These are phyloP conservation scores for Andricus quercusramuli DNA, from an alignment of 2,888 invertebrate species.

Conservation along the genomic window DNA sequence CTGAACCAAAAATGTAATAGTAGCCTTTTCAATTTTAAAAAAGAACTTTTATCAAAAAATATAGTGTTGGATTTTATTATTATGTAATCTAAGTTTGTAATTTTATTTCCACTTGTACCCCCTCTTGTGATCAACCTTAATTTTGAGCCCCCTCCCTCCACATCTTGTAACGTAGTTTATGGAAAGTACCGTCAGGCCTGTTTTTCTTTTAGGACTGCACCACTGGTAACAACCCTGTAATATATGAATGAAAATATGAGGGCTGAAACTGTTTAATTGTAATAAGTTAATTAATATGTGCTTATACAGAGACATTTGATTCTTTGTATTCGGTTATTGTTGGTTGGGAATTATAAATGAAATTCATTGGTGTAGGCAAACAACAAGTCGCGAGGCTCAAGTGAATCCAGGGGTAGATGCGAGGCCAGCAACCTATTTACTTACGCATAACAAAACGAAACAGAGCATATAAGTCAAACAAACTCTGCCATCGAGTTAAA, in stretches of 20 bases:
- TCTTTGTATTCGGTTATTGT: conserved; percentile 11
- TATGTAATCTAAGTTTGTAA: too few relatives aligned
- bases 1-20: too few relatives aligned
- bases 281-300: not conserved
- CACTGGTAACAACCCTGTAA: too few relatives aligned
- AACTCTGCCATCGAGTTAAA: conserved; percentile 54
- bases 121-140: too few relatives aligned
- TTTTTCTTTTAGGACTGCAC: too few relatives aligned
- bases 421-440: conserved; percentile 56
- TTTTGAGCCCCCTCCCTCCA: too few relatives aligned
- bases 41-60: too few relatives aligned
- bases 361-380: conserved; percentile 72
- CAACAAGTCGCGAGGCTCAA: conserved; percentile 59
- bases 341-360: conserved; percentile 64
- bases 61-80: too few relatives aligned
- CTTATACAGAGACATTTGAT: conserved; percentile 11
- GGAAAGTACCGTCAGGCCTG: too few relatives aligned
- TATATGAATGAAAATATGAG: not conserved
- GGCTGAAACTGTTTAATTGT: not conserved
- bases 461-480: conserved; percentile 65
- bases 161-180: too few relatives aligned
- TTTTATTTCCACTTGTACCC: too few relatives aligned
- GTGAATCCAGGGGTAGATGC: conserved; percentile 37
- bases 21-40: too few relatives aligned
- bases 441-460: conserved; percentile 57